Evolutionary conservation across 2,797 vertebrate species (phyloP), one percentile per base, ranked within the genome.

Genomic region (Sebastes itinus): DNA sequence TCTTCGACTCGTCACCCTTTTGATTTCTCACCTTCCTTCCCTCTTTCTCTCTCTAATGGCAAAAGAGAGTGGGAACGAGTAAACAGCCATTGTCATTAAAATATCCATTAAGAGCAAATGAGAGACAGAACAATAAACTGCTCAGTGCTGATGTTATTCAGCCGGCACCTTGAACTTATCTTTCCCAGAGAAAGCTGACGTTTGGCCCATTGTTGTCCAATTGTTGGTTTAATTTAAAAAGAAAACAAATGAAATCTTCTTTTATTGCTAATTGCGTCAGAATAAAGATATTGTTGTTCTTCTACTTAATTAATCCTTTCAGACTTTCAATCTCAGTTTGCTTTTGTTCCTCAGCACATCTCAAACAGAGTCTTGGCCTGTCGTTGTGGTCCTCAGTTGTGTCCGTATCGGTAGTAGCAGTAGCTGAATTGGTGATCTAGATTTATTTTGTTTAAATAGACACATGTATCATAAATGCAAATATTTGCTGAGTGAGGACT

Each of bases 81-180:
- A 71, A 86, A 65, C 42, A 80, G 68, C 18, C 71, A 18, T 18
- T 7, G 60, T 58, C 77, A 83, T 87, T 71, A 84, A 78, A 76
- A 78, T 67, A 60, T 73, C 86, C 81, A 91, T 88, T 86, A 79
- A 38, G 32, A 75, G 33, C 61, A 81, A 83, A 88, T 84, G 56
- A 78, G 49, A 73, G 75, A 3, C 59, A 49, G 58, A 77, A 66
- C 81, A 78, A 63, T 80, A 77, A 80, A 68, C 4, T 70, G 77
- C 46, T 80, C 56, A 1, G 38, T 30, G 30, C 30, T 72, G 69
- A 81, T 83, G 71, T 38, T 25, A 27, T 80, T 75, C 59, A 64
- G 59, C 18, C 12, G 20, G 7, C 72, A n/a, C 30, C 46, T 73
- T 2, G n/a, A 25, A 75, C 66, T 76, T 75, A 58, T 75, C 73